Percentiles rank a stretch among this genome's conserved stretches.
These are phyloP conservation scores for Nannobrachium achirus DNA, from an alignment of 2,113 vertebrate genomes.

Conservation along the genomic window DNA sequence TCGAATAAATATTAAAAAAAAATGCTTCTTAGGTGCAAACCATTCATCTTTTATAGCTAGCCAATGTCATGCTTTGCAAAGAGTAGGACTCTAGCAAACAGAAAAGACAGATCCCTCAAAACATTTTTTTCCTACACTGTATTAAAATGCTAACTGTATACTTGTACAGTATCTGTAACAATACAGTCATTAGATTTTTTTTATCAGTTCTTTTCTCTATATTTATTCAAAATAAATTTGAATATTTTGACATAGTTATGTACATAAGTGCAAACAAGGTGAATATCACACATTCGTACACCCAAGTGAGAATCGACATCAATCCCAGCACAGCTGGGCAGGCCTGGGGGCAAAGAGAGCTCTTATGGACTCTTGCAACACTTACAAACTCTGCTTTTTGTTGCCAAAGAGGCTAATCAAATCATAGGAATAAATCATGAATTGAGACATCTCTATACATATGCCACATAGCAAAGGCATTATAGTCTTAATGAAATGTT, in stretches of 20 bases:
- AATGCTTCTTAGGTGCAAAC: constrained; percentile 35
- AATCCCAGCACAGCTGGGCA: constrained; percentile 86
- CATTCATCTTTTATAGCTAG: constrained; percentile 35
- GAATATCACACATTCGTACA: constrained; percentile 95
- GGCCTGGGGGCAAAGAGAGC: constrained; percentile 50
- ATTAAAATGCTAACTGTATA: constrained; percentile 60
- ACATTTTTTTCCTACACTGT: constrained; percentile 27
- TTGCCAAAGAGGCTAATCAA: constrained; percentile 14
- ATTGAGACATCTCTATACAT: constrained; percentile 6
- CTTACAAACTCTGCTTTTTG: constrained; percentile 4
- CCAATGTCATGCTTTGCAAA: constrained; percentile 53
- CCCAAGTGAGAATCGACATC: constrained; percentile 87
- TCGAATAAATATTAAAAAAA: not conserved
- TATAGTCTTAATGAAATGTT: constrained; percentile 20
- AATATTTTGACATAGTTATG: constrained; percentile 91
- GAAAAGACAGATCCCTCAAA: constrained; percentile 41
- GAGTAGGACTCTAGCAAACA: constrained; percentile 50
- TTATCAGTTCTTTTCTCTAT: constrained; percentile 76
- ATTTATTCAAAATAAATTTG: constrained; percentile 91
- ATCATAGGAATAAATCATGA: constrained; percentile 20
- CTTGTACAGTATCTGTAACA: constrained; percentile 45
- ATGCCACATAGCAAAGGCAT: not conserved
- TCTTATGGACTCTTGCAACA: constrained; percentile 38
- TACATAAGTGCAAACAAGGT: constrained; percentile 99
- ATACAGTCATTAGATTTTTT: constrained; percentile 62